Base-by-base conservation (phyloP, 2,797 vertebrate species). In the Ctenochaetus hawaiiensis region DNA sequence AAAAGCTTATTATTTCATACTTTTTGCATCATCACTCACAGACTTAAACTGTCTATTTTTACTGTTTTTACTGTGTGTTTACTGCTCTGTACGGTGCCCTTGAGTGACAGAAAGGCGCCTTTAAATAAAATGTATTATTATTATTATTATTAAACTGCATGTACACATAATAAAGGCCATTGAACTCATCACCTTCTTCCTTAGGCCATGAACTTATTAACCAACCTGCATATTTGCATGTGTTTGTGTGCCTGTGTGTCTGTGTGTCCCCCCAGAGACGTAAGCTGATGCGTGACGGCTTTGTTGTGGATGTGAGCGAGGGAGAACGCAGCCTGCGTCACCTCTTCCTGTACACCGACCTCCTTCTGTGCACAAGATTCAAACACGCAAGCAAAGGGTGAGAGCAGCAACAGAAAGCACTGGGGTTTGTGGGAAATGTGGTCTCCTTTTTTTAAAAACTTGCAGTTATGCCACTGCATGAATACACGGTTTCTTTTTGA, bases 311-410 rank as follows among this genome's bases (percentile, higher is more conserved):
- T 6, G 63, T 48, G 4, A 91, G 69, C 13, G 94, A 96, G 1
- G 90, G 89, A 0, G 93, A 90, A 1, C 90, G 87, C 12, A 85
- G 53, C 72, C 78, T 96, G 48, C 92, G 94, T n/a, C 95, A 96
- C 57, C 85, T 96, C 61, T 96, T 96, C 87, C 92, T 96, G 0
- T 96, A 95, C 85, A 95, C 95, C 0, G 95, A 96, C 87, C 90
- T 96, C 16, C 87, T 96, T 67, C 87, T 96, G 64, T 96, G 95
- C 82, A 90, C 92, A 22, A 94, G 92, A 83, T 71, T 91, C 44
- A 95, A 94, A 89, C 85, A 64, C 0, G 84, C 89, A 8, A 52
- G 52, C 52, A 85, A 65, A 81, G 93, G 94, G 94, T 95, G 82
- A 91, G 92, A 16, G 30, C 1, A 20, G 1, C 7, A 3, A 2